Percentiles rank a stretch among this genome's conserved stretches.
phyloP scores from a whole-genome alignment of 1,140 invertebrate species.

The Dermatophagoides farinae region DNA sequence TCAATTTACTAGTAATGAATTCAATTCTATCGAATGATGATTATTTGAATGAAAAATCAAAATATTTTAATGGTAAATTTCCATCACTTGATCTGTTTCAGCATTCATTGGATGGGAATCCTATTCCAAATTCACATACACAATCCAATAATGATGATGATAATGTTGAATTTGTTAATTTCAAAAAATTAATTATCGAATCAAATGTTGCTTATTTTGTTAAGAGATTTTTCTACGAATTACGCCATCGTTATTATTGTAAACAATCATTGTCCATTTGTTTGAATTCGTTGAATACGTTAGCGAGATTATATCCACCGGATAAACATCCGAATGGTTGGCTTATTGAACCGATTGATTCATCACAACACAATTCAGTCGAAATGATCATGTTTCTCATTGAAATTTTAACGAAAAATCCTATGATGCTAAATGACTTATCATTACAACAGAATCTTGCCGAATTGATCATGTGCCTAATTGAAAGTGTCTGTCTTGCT shows the following conservation, averaged over 20 bases:
- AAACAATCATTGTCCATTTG: not conserved
- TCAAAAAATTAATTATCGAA: not conserved
- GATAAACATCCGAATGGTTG: not conserved
- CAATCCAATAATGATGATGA: no score
- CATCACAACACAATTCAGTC: not conserved
- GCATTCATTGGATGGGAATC: not conserved
- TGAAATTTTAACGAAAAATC: slow-evolving; percentile 4
- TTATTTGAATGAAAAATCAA: not conserved
- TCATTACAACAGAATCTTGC: slow-evolving; percentile 39
- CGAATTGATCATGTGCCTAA: slow-evolving; percentile 39
- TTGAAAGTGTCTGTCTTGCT: slow-evolving; percentile 31
- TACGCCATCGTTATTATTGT: not conserved
- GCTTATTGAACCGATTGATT: not conserved
- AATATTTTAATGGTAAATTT: not conserved
- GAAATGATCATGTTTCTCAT: not conserved
- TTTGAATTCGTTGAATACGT: not conserved
- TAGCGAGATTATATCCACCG: not conserved
- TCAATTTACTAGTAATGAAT: not conserved
- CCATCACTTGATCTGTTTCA: not conserved
- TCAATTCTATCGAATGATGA: slow-evolving; percentile 19
- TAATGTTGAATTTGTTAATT: not conserved
- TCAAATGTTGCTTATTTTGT: slow-evolving; percentile 2
- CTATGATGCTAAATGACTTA: slow-evolving; percentile 37
- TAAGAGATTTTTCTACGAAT: not conserved
- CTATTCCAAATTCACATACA: not conserved